Evolutionary conservation across 2,888 invertebrate genomes (phyloP).

Genomic region (Caenorhabditis doughertyi): DNA sequence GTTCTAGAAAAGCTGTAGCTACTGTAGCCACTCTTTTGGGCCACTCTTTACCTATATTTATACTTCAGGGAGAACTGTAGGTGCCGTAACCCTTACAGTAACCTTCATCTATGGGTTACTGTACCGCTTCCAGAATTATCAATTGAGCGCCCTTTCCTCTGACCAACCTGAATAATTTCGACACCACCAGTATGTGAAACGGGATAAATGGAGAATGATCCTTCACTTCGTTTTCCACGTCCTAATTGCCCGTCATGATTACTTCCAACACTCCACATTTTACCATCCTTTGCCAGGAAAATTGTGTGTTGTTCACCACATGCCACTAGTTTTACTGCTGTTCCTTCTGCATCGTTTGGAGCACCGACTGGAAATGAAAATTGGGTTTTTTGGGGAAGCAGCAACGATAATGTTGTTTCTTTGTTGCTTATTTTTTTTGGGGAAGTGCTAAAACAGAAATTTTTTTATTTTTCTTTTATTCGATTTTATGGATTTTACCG

Average conservation of each 20-base stretch:
- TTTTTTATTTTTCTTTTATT: background rate
- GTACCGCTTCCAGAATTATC: no score
- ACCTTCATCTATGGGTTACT: no score
- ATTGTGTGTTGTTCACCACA: slow-evolving; percentile 78
- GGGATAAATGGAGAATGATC: slow-evolving; percentile 77
- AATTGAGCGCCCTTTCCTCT: background rate
- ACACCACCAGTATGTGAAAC: slow-evolving; percentile 65
- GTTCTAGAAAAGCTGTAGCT: no score
- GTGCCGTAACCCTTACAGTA: no score
- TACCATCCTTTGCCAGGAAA: slow-evolving; percentile 74
- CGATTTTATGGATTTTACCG: background rate
- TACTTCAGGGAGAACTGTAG: no score
- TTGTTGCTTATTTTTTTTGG: no score
- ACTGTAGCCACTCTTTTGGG: no score
- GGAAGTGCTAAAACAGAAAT: no score
- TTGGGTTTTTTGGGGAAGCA: background rate
- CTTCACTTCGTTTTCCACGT: slow-evolving; percentile 65
- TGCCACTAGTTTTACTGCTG: slow-evolving; percentile 68
- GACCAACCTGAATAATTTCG: slow-evolving; percentile 66
- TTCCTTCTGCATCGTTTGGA: slow-evolving; percentile 67
- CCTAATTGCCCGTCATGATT: slow-evolving; percentile 72
- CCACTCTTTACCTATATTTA: no score
- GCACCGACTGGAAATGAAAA: slow-evolving; percentile 67
- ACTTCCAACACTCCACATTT: slow-evolving; percentile 77
- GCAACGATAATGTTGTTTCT: no score